Evolutionary conservation across 2,797 vertebrate species (phyloP).

Genomic region (Crypturellus tataupa): DNA sequence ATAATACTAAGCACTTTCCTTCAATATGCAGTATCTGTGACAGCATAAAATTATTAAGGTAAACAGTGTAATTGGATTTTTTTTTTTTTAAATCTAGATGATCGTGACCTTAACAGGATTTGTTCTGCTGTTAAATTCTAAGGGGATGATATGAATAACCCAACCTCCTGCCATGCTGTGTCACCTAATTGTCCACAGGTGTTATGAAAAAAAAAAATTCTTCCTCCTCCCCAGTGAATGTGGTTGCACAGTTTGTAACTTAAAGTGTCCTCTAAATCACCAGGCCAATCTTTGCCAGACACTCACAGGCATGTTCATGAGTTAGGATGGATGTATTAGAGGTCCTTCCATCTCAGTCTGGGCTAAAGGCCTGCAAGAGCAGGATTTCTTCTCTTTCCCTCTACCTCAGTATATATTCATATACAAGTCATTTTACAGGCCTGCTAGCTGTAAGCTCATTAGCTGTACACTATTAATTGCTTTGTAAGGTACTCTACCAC

Average conservation of each 20-base stretch:
- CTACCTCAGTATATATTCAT: neutral
- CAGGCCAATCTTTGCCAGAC: neutral
- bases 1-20: neutral
- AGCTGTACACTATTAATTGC: neutral
- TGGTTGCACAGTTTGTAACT: neutral
- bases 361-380: neutral
- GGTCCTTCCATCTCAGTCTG: neutral
- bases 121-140: neutral
- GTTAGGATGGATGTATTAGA: neutral
- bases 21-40: neutral
- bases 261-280: neutral
- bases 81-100: neutral
- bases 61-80: neutral
- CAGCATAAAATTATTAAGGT: neutral
- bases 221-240: neutral
- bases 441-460: neutral
- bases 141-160: neutral
- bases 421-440: neutral
- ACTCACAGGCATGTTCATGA: neutral
- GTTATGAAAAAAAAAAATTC: neutral
- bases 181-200: neutral
- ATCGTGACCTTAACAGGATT: neutral
- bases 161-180: neutral
- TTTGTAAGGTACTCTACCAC: neutral
- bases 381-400: neutral